Base-by-base conservation (phyloP, 2,797 vertebrate genomes). In the Eleutherodactylus coqui region DNA sequence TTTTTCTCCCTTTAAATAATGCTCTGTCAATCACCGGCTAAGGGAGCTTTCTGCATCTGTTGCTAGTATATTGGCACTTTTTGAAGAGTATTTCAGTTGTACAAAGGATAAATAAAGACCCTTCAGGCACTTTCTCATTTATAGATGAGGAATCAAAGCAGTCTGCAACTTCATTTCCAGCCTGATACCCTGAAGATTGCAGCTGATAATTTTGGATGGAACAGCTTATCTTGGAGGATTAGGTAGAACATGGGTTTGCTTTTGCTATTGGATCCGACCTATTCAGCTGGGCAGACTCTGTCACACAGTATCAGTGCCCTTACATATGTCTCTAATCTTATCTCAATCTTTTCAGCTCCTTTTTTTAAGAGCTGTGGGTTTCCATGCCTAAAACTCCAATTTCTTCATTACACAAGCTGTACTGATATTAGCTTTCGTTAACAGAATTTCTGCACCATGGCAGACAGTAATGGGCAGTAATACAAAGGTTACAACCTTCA, bases 101-200 rank as follows among this genome's bases (percentile, higher is more conserved):
- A 94, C 34, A 72, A 81, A 93, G 92, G 93, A 96, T 95, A 94
- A 95, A 95, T 96, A 96, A 92, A 95, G 96, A 95, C 96, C 94
- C 95, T 94, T 95, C 93, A 94, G 94, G 92, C 95, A 94, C 93
- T 94, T 96, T 95, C 93, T 95, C 95, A 95, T 96, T 95, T 95
- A 94, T 94, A 94, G 94, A 94, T 93, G 93, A 95, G 92, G 94
- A 95, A 95, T 96, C 94, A 95, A 95, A 95, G 93, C 92, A 93
- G 93, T 94, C 93, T 94, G 95, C 96, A 97, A 96, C 96, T 97
- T 98, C 96, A 97, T 97, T 97, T 98, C 96, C 95, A 96, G 95
- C 94, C 95, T 96, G 96, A 98, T 97, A 96, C 95, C 91, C 96
- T 93, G 94, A 96, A 97, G 96, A 98, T 97, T 96, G 96, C 94